phyloP scores from a whole-genome alignment of 2,113 vertebrate species.

The Notiomystis cincta region DNA sequence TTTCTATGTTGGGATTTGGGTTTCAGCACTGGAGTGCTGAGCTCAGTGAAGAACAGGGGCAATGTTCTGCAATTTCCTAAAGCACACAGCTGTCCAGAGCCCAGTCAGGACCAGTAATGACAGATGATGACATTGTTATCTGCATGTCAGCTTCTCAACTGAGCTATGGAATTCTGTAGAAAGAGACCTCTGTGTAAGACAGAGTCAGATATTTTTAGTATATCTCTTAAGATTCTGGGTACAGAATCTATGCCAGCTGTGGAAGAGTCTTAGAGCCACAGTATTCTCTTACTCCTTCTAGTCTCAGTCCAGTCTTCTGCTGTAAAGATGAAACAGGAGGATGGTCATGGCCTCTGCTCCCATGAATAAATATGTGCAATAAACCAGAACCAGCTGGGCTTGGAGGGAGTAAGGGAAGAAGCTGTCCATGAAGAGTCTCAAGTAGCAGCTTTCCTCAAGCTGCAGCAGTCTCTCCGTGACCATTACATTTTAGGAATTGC shows the following conservation, averaged over 20 bases:
- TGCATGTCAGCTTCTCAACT: neutral
- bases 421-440: neutral
- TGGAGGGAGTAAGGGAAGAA: neutral
- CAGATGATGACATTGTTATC: neutral
- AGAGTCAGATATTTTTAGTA: neutral
- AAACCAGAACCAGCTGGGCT: neutral
- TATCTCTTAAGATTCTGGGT: neutral
- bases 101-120: neutral
- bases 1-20: neutral
- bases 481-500: neutral
- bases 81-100: neutral
- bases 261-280: neutral
- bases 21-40: neutral
- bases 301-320: neutral
- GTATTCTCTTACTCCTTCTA: neutral
- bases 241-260: neutral
- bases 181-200: neutral
- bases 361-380: neutral
- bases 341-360: neutral
- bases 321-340: neutral
- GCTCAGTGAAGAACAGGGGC: neutral
- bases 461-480: neutral
- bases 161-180: neutral
- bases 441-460: neutral
- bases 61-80: neutral